Conservation (phyloP, 1,140 invertebrate genomes). For the Centruroides sculpturatus region DNA sequence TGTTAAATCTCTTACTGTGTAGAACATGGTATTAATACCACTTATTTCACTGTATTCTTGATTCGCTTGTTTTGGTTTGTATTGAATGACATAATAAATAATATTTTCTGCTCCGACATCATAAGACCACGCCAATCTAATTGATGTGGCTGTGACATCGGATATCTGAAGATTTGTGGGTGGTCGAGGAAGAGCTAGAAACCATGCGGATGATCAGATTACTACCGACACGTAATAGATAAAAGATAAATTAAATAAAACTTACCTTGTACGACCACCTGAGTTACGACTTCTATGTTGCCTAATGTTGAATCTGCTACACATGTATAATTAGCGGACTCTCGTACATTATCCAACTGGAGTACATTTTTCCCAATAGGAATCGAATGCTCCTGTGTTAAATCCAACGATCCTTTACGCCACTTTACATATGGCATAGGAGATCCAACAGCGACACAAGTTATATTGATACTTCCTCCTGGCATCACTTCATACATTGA, state of each 20-base stretch:
- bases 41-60: conserved; percentile 51
- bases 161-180: conserved; percentile 75
- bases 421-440: conserved; percentile 97
- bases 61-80: conserved; percentile 69
- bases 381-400: conserved; percentile 44
- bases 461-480: conserved; percentile 76
- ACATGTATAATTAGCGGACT: conserved; percentile 88
- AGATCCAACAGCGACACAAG: conserved; percentile 89
- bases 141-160: conserved; percentile 81
- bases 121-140: conserved; percentile 80
- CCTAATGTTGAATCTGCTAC: conserved; percentile 87
- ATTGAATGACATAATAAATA: conserved; percentile 87
- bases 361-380: conserved; percentile 58
- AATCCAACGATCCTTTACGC: conserved; percentile 68
- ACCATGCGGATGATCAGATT: background rate
- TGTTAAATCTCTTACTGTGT: conserved; percentile 70
- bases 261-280: conserved; percentile 92
- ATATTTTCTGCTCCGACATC: conserved; percentile 55
- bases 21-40: conserved; percentile 81
- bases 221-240: background rate
- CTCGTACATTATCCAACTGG: conserved; percentile 64
- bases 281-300: conserved; percentile 66
- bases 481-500: conserved; percentile 71
- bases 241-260: conserved; percentile 15
- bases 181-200: conserved; percentile 64